phyloP scores from a whole-genome alignment of 2,113 vertebrate genomes.

The Sylvia atricapilla region DNA sequence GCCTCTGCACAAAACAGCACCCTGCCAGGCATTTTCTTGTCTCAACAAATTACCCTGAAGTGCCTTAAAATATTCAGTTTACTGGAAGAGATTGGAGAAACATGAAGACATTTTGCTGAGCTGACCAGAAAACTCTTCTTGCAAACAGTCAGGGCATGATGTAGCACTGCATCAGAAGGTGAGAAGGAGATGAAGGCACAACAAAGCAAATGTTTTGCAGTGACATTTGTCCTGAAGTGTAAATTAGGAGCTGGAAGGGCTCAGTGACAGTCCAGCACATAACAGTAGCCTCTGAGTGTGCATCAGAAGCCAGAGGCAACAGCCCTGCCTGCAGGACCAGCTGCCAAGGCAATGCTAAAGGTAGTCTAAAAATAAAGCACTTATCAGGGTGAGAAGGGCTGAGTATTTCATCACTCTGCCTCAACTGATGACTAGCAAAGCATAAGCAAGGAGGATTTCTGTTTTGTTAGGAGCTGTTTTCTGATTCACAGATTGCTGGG shows the following conservation, averaged over 20 bases:
- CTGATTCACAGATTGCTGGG: neutral
- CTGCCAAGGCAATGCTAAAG: neutral
- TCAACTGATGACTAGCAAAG: neutral
- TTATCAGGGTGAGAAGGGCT: neutral
- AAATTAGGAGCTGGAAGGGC: neutral
- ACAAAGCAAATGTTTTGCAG: neutral
- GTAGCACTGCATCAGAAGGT: neutral
- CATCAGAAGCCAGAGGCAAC: rapidly evolving
- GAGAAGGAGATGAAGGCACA: neutral
- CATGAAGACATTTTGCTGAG: neutral
- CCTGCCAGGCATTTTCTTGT: neutral
- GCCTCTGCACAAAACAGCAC: neutral
- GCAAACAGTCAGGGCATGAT: neutral
- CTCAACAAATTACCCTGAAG: neutral
- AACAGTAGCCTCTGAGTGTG: neutral
- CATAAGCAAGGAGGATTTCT: neutral
- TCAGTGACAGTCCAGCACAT: neutral
- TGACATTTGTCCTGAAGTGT: neutral
- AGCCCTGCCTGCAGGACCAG: neutral
- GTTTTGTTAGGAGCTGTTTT: neutral
- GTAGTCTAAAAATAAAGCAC: conserved; percentile 19
- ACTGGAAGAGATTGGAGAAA: neutral
- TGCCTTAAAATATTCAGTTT: neutral
- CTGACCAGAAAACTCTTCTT: neutral
- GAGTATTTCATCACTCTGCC: neutral